Percentiles rank a stretch among this genome's conserved stretches.
These are phyloP conservation scores for Anseranas semipalmata DNA, from an alignment of 2,113 vertebrate genomes.

Conservation along the genomic window DNA sequence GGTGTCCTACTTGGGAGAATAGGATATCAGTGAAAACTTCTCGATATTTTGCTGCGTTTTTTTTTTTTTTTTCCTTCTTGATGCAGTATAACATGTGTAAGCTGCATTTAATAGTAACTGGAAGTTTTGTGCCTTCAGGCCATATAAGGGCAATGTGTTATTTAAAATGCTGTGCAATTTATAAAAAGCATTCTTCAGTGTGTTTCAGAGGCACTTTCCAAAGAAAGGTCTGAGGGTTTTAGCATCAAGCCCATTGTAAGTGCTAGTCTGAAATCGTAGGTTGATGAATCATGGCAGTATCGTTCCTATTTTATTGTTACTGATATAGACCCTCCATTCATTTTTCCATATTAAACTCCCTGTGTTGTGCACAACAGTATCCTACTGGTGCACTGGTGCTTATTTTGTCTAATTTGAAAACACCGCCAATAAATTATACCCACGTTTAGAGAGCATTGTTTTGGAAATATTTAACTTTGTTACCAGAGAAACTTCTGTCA, in stretches of 20 bases:
- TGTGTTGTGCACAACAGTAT: conserved; percentile 6
- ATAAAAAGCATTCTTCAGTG: conserved; percentile 30
- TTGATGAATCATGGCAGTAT: not conserved
- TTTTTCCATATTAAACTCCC: conserved; percentile 14
- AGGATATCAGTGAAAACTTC: not conserved
- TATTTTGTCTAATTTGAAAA: conserved; percentile 55
- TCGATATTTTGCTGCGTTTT: not conserved
- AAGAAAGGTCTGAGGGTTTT: conserved; percentile 23
- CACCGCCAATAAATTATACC: conserved; percentile 22
- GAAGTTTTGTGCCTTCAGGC: not conserved
- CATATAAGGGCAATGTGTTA: not conserved
- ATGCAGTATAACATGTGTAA: not conserved
- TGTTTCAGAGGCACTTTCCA: conserved; percentile 20
- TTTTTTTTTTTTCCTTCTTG: not conserved
- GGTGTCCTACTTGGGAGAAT: not conserved
- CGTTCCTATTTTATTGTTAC: conserved; percentile 7
- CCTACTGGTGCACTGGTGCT: conserved; percentile 2
- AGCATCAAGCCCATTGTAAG: not conserved
- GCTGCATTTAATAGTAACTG: not conserved
- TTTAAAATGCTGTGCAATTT: conserved; percentile 30
- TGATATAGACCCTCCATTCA: not conserved
- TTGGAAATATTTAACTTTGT: conserved; percentile 68
- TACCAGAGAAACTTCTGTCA: conserved; percentile 57
- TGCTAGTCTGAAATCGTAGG: not conserved
- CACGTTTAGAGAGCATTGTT: conserved; percentile 44